phyloP scores from a whole-genome alignment of 2,113 vertebrate genomes.

The Pterocles burchelli region DNA sequence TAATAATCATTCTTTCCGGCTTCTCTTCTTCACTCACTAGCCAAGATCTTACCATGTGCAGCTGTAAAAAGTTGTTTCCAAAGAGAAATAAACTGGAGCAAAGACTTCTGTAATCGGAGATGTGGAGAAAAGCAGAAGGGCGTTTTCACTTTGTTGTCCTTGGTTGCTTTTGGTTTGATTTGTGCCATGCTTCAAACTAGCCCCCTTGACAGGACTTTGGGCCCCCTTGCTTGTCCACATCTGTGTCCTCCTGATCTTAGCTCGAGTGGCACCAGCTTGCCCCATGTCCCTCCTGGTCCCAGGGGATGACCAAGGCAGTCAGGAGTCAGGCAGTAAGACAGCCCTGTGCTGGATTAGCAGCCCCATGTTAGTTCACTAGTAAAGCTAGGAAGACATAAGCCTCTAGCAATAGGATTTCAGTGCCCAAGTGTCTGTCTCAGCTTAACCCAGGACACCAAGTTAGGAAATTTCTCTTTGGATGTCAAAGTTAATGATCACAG shows the following conservation, averaged over 20 bases:
- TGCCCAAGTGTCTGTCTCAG: background rate
- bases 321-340: background rate
- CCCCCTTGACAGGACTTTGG: background rate
- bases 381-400: background rate
- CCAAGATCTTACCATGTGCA: conserved; percentile 57
- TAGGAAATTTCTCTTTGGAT: background rate
- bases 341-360: background rate
- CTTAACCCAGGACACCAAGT: no score
- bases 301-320: accelerated
- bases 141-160: conserved; percentile 20
- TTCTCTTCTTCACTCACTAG: background rate
- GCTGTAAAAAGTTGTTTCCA: conserved; percentile 68
- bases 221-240: background rate
- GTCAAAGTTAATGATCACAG: background rate
- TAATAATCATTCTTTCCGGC: conserved; percentile 51
- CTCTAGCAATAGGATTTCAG: background rate
- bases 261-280: accelerated
- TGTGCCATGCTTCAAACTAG: background rate
- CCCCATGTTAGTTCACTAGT: accelerated
- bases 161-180: conserved; percentile 7
- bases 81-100: conserved; percentile 44
- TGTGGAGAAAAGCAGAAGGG: conserved; percentile 3
- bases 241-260: background rate
- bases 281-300: accelerated
- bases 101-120: conserved; percentile 28